Evolutionary conservation across 2,113 vertebrate genomes (phyloP).

Genomic region (Petrocephalus microphthalmus): DNA sequence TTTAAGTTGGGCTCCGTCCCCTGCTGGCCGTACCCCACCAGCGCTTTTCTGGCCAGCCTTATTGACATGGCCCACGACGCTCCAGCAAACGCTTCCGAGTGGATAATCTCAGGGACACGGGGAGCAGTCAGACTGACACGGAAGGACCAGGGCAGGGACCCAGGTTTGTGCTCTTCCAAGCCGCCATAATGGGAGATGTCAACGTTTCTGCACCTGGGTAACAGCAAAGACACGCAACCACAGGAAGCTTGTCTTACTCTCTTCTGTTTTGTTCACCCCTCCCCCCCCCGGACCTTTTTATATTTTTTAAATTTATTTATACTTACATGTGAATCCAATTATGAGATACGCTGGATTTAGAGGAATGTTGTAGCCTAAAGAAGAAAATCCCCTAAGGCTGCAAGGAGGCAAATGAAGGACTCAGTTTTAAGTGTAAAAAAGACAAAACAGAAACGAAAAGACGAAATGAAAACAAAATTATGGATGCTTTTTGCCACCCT

Average conservation of each 20-base stretch:
- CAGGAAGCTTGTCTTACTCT: neutral
- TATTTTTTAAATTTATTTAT: neutral
- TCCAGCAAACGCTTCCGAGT: constrained; percentile 42
- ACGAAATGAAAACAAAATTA: neutral
- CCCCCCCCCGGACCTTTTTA: constrained; percentile 26
- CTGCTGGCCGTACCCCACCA: neutral
- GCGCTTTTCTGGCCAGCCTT: neutral
- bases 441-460: neutral
- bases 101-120: constrained; percentile 38
- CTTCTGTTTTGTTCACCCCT: constrained; percentile 25
- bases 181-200: constrained; percentile 48
- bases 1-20: neutral
- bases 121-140: constrained; percentile 31
- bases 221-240: constrained; percentile 12
- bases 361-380: neutral
- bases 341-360: neutral
- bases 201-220: constrained; percentile 13
- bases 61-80: neutral
- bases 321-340: neutral
- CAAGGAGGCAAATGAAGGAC: neutral
- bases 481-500: neutral
- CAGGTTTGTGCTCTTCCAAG: constrained; percentile 42
- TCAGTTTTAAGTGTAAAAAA: neutral
- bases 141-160: constrained; percentile 28
- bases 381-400: neutral